phyloP scores from a whole-genome alignment of 2,888 invertebrate genomes.

The Polydrusus tereticollis region DNA sequence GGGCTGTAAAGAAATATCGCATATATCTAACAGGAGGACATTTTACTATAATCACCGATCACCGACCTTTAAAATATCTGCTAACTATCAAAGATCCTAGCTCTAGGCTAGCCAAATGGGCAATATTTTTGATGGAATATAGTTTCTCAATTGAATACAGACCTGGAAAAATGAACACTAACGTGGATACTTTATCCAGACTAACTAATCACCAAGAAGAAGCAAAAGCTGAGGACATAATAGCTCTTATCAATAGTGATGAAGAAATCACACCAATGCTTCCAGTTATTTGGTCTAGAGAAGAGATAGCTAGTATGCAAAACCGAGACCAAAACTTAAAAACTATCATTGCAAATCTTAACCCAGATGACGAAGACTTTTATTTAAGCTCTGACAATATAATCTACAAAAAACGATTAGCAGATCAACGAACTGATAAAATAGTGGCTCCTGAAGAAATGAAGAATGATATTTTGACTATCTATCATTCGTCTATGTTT shows the following conservation, averaged over 20 bases:
- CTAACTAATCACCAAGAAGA: too few relatives aligned
- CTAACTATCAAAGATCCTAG: conserved; percentile 28
- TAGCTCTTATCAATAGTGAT: too few relatives aligned
- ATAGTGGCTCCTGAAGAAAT: conserved; percentile 36
- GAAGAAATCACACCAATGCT: too few relatives aligned
- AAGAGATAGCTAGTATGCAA: too few relatives aligned
- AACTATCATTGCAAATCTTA: too few relatives aligned
- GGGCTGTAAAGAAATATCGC: conserved; percentile 14
- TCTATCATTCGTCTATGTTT: conserved; percentile 51
- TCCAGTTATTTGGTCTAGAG: too few relatives aligned
- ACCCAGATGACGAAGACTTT: too few relatives aligned
- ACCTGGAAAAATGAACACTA: background rate
- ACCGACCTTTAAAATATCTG: too few relatives aligned
- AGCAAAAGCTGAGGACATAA: too few relatives aligned
- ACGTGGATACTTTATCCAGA: too few relatives aligned
- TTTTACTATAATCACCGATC: conserved; percentile 28
- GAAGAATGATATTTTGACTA: conserved; percentile 34
- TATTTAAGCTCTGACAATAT: too few relatives aligned
- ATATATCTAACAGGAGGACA: conserved; percentile 10
- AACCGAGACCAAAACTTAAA: too few relatives aligned
- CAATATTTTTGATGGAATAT: conserved; percentile 21
- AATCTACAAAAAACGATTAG: conserved; percentile 37
- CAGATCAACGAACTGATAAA: conserved; percentile 27
- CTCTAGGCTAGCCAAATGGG: conserved; percentile 12
- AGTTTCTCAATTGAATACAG: conserved; percentile 12